Base-by-base conservation (phyloP, 2,113 vertebrate species). In the Pitta sordida region DNA sequence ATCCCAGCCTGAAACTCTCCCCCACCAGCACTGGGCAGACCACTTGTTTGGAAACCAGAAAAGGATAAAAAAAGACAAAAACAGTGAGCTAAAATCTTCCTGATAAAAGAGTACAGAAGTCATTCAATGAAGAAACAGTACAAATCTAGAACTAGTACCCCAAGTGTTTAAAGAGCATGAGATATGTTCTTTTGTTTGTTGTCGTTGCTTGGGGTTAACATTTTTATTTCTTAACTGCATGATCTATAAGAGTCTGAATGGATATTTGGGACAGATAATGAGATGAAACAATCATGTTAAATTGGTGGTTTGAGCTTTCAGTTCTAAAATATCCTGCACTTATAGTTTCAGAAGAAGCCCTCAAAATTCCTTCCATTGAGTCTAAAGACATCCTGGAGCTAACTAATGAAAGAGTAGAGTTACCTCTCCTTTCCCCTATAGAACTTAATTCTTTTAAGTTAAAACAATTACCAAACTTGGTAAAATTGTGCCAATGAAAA, bases 261-360 rank as follows among this genome's bases (percentile, higher is more conserved):
- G 14, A 37, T 78, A 65, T 76, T 84, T 78, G 32, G 22, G 32
- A 82, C 19, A 62, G 56, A 91, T 75, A 88, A 81, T 23, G 24
- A 89, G 44, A 86, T 85, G 5, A 71, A 91, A 71, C 39, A 83
- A 59, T 84, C 29, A 69, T 9, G 8, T 85, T 82, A 69, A 85
- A 91, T 11, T 39, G n/a, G 30, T 77, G 53, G 67, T 83, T 74
- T 74, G 63, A 55, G 34, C n/a, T 58, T 71, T 12, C 34, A 73
- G 7, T 71, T 92, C 62, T 79, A 76, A 91, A 87, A 87, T 89
- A 91, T 23, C 41, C 55, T 91, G 62, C 39, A 79, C 8, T 87
- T 94, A 76, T 2, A 18, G 70, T 74, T 87, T 75, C 41, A 82
- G 63, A 73, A 30, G 69, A 92, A 93, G 51, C 27, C 46, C 75